Conservation (phyloP, 2,797 vertebrate genomes). For the Hybognathus amarus region DNA sequence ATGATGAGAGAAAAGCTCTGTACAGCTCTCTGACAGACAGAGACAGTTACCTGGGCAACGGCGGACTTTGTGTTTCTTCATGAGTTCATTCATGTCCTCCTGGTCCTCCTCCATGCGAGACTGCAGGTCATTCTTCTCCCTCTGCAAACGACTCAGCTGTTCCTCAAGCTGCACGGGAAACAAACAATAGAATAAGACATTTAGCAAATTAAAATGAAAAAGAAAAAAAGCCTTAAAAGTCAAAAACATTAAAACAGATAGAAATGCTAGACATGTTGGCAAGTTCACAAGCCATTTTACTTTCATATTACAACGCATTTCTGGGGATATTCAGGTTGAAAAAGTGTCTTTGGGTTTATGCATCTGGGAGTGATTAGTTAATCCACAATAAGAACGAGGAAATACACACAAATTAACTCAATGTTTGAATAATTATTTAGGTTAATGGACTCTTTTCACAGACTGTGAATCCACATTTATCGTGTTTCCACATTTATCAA, state of each 20-base stretch:
- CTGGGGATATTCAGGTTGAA: not conserved
- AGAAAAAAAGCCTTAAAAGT: not conserved
- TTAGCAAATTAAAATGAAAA: not conserved
- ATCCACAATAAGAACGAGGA: not conserved
- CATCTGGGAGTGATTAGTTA: not conserved
- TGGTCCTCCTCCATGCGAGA: slow-evolving; percentile 95
- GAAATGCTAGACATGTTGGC: not conserved
- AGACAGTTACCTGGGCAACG: slow-evolving; percentile 86
- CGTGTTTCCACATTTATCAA: not conserved
- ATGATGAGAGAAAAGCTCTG: slow-evolving; percentile 6
- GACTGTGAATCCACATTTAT: not conserved
- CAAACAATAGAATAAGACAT: slow-evolving; percentile 30
- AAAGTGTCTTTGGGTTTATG: not conserved
- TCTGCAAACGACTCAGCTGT: slow-evolving; percentile 93
- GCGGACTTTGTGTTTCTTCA: slow-evolving; percentile 98
- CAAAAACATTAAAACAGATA: not conserved
- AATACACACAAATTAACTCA: not conserved
- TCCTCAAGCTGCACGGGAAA: slow-evolving; percentile 87
- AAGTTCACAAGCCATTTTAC: not conserved
- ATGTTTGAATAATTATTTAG: not conserved
- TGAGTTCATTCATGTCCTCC: slow-evolving; percentile 96
- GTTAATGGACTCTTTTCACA: not conserved
- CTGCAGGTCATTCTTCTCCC: slow-evolving; percentile 96
- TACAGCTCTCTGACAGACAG: not conserved
- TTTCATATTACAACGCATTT: not conserved